These are phyloP conservation scores for Austrofundulus limnaeus DNA, from an alignment of 2,113 vertebrate species.

Conservation along the genomic window DNA sequence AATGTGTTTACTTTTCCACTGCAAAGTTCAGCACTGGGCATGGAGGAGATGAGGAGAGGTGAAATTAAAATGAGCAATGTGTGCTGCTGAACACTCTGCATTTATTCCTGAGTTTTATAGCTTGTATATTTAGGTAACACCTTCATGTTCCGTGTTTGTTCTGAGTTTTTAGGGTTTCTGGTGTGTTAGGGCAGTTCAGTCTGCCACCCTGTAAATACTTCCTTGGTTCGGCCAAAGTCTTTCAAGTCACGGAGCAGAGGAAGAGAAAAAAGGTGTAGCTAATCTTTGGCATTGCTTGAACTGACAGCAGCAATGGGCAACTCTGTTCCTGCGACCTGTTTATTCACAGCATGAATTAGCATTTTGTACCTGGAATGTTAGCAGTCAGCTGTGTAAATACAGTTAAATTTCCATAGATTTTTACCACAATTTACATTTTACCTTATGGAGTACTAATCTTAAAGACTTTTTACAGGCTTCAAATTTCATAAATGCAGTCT, in stretches of 20 bases:
- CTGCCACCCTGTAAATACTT: conserved; percentile 70
- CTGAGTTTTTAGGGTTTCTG: conserved; percentile 45
- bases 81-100: conserved; percentile 17
- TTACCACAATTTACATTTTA: too few species aligned
- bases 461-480: too few species aligned
- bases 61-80: conserved; percentile 28
- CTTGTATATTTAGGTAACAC: conserved; percentile 24
- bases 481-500: too few species aligned
- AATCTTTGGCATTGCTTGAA: conserved; percentile 43
- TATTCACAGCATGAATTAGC: conserved; percentile 63
- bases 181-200: conserved; percentile 40
- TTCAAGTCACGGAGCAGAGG: conserved; percentile 60
- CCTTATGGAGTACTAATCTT: too few species aligned
- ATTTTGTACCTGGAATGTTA: conserved; percentile 60
- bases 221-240: conserved; percentile 45
- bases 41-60: conserved; percentile 3
- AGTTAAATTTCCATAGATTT: too few species aligned
- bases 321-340: conserved; percentile 48
- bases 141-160: conserved; percentile 43
- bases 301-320: conserved; percentile 48
- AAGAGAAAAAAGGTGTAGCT: conserved; percentile 55
- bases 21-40: conserved; percentile 14
- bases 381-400: conserved; percentile 26
- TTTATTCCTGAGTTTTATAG: conserved; percentile 17
- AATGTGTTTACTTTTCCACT: conserved; percentile 22